Conservation (phyloP, 2,888 invertebrate genomes). For the Thumatha senex region DNA sequence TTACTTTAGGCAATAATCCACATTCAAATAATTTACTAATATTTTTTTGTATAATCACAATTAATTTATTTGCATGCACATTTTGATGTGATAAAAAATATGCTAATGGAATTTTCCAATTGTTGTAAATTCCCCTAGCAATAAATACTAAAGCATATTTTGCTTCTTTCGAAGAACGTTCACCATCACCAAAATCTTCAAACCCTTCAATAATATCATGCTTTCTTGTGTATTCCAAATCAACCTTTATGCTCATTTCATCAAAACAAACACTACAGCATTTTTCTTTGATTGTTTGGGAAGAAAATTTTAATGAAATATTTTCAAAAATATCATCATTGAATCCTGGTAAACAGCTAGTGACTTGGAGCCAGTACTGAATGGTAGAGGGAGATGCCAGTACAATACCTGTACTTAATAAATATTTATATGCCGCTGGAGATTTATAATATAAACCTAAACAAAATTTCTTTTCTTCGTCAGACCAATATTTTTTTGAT, state of each 20-base stretch:
- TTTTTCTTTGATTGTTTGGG: no score
- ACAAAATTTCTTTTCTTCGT: slow-evolving; percentile 19
- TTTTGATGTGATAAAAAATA: slow-evolving; percentile 21
- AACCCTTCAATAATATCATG: slow-evolving; percentile 25
- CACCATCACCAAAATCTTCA: slow-evolving; percentile 21
- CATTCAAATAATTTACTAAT: no score
- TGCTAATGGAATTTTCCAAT: slow-evolving; percentile 19
- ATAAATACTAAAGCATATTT: slow-evolving; percentile 20
- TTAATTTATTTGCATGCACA: no score
- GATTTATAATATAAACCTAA: slow-evolving; percentile 25
- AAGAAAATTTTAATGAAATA: no score
- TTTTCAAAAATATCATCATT: slow-evolving; percentile 12
- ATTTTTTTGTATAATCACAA: no score
- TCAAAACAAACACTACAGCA: no score
- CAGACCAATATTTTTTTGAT: slow-evolving; percentile 17
- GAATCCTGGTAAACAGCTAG: slow-evolving; percentile 10
- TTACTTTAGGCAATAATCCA: no score
- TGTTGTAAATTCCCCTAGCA: no score
- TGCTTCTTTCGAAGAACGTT: slow-evolving; percentile 11
- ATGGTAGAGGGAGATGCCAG: slow-evolving; percentile 21
- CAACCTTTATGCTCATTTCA: slow-evolving; percentile 22
- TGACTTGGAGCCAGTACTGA: slow-evolving; percentile 6
- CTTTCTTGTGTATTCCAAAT: slow-evolving; percentile 24
- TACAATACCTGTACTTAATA: slow-evolving; percentile 12
- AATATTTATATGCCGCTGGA: slow-evolving; percentile 15